phyloP scores from a whole-genome alignment of 2,888 invertebrate species.

The Coelopa pilipes region DNA sequence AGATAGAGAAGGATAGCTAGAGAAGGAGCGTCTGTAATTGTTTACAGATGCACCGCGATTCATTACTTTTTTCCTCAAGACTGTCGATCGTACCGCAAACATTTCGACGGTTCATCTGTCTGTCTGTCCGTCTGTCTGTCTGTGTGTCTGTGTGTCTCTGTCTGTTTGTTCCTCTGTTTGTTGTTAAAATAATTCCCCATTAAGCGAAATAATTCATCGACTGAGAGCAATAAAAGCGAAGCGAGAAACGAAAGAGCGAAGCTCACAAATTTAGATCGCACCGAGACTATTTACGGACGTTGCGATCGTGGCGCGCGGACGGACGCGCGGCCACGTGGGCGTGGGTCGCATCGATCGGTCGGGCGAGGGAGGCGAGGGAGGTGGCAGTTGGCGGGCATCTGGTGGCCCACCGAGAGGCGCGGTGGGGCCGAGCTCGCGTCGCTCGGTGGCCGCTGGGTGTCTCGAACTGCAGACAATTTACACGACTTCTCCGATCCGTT shows the following conservation, averaged over 20 bases:
- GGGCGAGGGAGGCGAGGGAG: too few relatives aligned
- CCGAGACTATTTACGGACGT: background rate
- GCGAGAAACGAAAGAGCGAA: background rate
- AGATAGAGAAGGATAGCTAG: too few relatives aligned
- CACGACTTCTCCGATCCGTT: background rate
- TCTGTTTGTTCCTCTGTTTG: conserved; percentile 14
- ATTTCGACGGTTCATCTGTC: too few relatives aligned
- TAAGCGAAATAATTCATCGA: conserved; percentile 13
- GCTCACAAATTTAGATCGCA: conserved; percentile 7
- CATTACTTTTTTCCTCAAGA: too few relatives aligned
- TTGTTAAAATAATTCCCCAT: conserved; percentile 14
- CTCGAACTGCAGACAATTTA: background rate
- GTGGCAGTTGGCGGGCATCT: background rate
- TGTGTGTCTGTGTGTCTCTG: background rate
- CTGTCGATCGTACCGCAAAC: too few relatives aligned
- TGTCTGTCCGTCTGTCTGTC: background rate
- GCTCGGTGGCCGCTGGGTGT: background rate
- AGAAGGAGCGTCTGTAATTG: too few relatives aligned
- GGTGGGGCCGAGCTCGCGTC: background rate
- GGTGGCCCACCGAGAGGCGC: background rate
- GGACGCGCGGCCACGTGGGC: background rate
- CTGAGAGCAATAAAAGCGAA: conserved; percentile 13
- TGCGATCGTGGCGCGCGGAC: background rate
- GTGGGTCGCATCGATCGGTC: background rate
- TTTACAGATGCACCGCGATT: too few relatives aligned